Base-by-base conservation (phyloP, 1,140 invertebrate genomes). In the Alviniconcha marisindica region DNA sequence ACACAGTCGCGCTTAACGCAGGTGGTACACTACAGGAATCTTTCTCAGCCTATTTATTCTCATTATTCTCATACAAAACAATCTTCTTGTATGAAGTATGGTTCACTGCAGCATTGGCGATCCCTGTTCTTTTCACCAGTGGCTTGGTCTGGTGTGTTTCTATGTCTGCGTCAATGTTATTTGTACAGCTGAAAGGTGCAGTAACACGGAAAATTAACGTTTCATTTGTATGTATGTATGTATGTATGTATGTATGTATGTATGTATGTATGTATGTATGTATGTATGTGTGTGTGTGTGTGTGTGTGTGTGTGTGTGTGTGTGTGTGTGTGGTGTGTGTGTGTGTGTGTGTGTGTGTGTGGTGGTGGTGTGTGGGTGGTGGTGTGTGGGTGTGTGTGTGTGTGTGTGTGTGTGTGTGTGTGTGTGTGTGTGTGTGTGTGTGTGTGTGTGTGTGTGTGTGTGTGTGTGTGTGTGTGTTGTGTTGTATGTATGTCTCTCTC, bases 271-370 rank as follows among this genome's bases (percentile, higher is more conserved):
- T 77, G n/a, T 60, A 79, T 78, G 42, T 77, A 63, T 83, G 31
- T 77, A 79, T 83, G 33, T 77, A 40, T 60, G 31, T 79, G 69
- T 84, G 31, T 84, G 56, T 84, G 31, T 84, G 38, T 80, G 31
- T 63, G 54, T 69, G 36, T 83, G 76, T 74, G 56, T 80, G 76
- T 79, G 40, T 83, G 71, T 77, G n/a, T 83, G 71, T 77, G 48
- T 77, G 71, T 76, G 38, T 77, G 63, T 44, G 44, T 48, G 44
- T 48, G 18, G 44, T 10, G 44, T 48, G 44, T 10, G 44, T 10
- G 44, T 48, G 5, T 18, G 7, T 48, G 44, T 5, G 44, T 48
- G 18, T 48, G 44, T 48, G 44, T 48, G 7, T 48, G 5, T 48
- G 44, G 18, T 48, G 44, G 18, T 18, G 44, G 5, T 18, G 18